These are phyloP conservation scores for Ooceraea biroi DNA, from an alignment of 1,140 invertebrate genomes.

Conservation along the genomic window DNA sequence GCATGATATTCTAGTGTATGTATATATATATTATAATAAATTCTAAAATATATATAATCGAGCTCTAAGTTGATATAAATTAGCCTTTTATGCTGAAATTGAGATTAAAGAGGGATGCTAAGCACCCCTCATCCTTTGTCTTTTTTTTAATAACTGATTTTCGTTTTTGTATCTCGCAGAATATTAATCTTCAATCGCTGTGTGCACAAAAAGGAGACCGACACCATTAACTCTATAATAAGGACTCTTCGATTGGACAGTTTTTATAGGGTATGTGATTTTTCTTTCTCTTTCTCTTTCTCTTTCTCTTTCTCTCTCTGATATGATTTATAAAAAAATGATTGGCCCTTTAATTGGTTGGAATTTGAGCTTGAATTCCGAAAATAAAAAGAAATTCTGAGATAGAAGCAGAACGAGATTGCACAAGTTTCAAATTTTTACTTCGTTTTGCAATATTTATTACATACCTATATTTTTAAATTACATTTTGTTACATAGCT, in stretches of 20 bases:
- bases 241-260: constrained; percentile 86
- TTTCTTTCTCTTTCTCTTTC: background rate
- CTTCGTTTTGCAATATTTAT: too few species aligned
- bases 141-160: background rate
- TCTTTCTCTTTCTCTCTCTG: background rate
- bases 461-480: background rate
- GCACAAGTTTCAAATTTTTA: too few species aligned
- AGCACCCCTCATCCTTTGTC: background rate
- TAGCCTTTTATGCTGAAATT: background rate
- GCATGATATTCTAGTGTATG: too few species aligned
- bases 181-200: constrained; percentile 85
- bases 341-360: background rate
- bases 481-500: too few species aligned
- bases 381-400: background rate
- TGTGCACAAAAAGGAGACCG: constrained; percentile 84
- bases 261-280: constrained; percentile 86
- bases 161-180: background rate
- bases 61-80: too few species aligned
- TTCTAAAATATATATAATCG: too few species aligned
- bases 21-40: too few species aligned
- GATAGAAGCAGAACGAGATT: too few species aligned
- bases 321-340: background rate
- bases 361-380: background rate
- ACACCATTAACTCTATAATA: constrained; percentile 83
- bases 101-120: background rate